Base-by-base conservation (phyloP, 2,888 invertebrate species). In the Napeogenes sylphis region DNA sequence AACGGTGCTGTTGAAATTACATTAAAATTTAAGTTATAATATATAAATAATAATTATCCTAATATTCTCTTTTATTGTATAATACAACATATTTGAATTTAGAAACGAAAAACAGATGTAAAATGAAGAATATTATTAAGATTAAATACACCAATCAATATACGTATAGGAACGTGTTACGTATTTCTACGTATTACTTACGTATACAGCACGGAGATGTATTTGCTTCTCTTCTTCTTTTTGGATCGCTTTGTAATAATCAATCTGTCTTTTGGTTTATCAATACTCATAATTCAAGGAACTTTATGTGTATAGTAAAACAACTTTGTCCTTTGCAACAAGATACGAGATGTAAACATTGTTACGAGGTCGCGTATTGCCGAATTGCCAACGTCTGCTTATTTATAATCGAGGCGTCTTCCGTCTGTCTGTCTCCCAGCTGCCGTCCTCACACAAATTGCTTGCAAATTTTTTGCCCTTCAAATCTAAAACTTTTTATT, bases 351-450 rank as follows among this genome's bases (percentile, higher is more conserved):
- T 83, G 87, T 88, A 87, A 88, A 88, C 87, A 88, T 82, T 83
- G 77, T 75, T 80, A 74, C 84, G 87, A 87, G 87, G 86, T 85
- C 84, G 82, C 72, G 73, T 83, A 84, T 84, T 85, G 83, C 84
- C 81, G 85, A 87, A 83, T 84, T 80, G 83, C 85, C 82, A 84
- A 80, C 82, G 79, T 77, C 78, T 74, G 72, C 73, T 84, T 90
- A 90, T 88, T 87, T 83, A 81, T 88, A 88, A 81, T 67, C 73
- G 75, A 70, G 71, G 80, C 82, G 86, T 86, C 86, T 88, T 88
- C 87, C 88, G 87, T 84, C 85, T 83, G 87, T 88, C 87, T 87
- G 80, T 81, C 86, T 87, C 85, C 85, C 87, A 87, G 85, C 77
- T 75, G 74, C 72, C 66, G 68, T 73, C 77, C 75, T 76, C 68